Evolutionary conservation across 37 sponge, comb jelly and placozoan genomes (phyloP), one percentile per base, ranked within the genome.

Genomic region (Chondrilla cf. caribensis): DNA sequence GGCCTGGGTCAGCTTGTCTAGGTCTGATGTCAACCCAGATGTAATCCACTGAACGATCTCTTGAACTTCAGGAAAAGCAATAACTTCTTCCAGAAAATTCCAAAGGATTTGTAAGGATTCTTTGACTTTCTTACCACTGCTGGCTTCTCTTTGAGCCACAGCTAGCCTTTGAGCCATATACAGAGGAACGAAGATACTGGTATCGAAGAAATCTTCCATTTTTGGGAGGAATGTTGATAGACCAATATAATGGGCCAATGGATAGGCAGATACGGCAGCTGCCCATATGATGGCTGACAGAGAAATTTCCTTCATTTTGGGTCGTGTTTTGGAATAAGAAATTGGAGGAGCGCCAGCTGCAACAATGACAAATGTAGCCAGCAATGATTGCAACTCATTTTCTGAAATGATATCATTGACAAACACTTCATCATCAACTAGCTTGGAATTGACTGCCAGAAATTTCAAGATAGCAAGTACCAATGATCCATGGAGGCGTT

Each of bases 291-390:
- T 22, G 1, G 41, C 41, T 40, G 76, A 38, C 19, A 73, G 76
- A 2, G 38, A 17, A 14, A 73, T 25, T 39, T 41, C 76, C 24
- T 43, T 36, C 44, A 73, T 73, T 22, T 5, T 5, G 2, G 76
- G 76, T 2, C 44, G 76, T 24, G 15, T 24, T 39, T 17, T 24
- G 25, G 36, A 73, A 47, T 47, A 47, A 42, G 9, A 40, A 8
- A 73, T n/a, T 11, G 76, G 76, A 11, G 76, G 76, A 39, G 25
- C 44, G 14, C 14, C 25, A 18, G 76, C 76, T 36, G 76, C 76
- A 39, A 37, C 41, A 9, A 42, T 25, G n/a, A 73, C 4, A 32
- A 67, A 67, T 26, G 68, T 18, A 67, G 36, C 24, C n/a, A 73
- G 25, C 24, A 40, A 22, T 17, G 25, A 22, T 5, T 39, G 14